Evolutionary conservation across 2,113 vertebrate species (phyloP).

Genomic region (Microtus oregoni): DNA sequence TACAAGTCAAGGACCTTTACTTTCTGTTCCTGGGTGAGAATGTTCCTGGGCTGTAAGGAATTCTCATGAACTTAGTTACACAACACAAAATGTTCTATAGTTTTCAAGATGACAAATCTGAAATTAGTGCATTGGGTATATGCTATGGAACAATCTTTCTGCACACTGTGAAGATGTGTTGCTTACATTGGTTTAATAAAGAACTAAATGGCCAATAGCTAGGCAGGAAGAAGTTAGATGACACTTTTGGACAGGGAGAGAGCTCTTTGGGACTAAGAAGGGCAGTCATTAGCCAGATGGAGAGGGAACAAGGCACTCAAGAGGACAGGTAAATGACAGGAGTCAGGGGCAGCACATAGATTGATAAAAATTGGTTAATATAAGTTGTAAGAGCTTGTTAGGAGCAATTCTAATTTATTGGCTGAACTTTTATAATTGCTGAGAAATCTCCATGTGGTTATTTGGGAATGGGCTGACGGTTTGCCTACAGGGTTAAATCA

Average conservation of each 20-base stretch:
- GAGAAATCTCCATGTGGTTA: not conserved
- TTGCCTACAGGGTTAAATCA: not conserved
- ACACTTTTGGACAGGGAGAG: not conserved
- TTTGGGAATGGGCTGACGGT: not conserved
- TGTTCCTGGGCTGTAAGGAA: not conserved
- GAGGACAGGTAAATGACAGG: not conserved
- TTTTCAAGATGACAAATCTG: not conserved
- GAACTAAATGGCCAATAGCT: not conserved
- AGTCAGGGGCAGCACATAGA: not conserved
- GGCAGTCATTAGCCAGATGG: not conserved
- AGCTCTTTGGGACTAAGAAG: not conserved
- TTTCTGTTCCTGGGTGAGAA: not conserved
- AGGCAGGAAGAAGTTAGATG: not conserved
- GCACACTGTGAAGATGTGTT: not conserved
- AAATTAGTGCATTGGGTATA: not conserved
- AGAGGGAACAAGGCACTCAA: not conserved
- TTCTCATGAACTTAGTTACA: not conserved
- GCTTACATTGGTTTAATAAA: not conserved
- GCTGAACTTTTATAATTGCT: not conserved
- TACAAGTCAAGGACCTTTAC: not conserved
- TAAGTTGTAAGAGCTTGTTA: not conserved
- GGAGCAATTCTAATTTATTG: not conserved
- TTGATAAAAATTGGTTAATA: not conserved
- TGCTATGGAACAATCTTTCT: not conserved
- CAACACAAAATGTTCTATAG: not conserved